Base-by-base conservation (phyloP, 2,113 vertebrate genomes). In the Eubucco bourcierii region DNA sequence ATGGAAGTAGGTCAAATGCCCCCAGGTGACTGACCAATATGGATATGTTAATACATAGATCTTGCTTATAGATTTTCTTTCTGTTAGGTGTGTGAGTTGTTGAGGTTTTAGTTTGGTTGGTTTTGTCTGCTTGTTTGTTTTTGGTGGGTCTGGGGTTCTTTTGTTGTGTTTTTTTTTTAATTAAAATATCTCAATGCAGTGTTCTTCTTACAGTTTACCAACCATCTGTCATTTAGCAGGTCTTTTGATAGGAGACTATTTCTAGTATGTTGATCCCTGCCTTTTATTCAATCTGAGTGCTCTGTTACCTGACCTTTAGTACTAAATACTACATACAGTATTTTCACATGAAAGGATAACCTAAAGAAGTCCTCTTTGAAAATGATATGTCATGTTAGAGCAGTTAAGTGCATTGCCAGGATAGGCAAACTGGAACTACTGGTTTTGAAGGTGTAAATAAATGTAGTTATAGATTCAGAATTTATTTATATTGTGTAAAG, bases 161-260 rank as follows among this genome's bases (percentile, higher is more conserved):
- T 25, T 14, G 53, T 87, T 15, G 4, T 12, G 27, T 41, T n/a
- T 25, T 67, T 13, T 20, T 9, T 20, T 50, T 72, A 31, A 65
- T 63, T 64, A 33, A 61, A 84, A 17, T 80, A 20, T 63, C 60
- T 90, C 92, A 81, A 33, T 84, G 33, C 83, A 84, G 83, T 47
- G 12, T 61, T 31, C 23, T 82, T n/a, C 58, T 90, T 95, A 66
- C 53, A 86, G 55, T 46, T 94, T 94, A 59, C 28, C 39, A 91
- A 52, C 79, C 87, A 93, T 95, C 94, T 95, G 90, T 94, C 70
- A 90, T 87, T 95, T 91, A 88, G 44, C 70, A 95, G 84, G 34
- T 24, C 76, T 61, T 93, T 64, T 74, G 67, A 87, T 90, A 74
- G 70, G 63, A 76, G n/a, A 39, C 59, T 94, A 80, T 66, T 93